Percentiles rank a stretch among this genome's conserved stretches.
These are phyloP conservation scores for Scolopax rusticola DNA, from an alignment of 2,797 vertebrate genomes.

Conservation along the genomic window DNA sequence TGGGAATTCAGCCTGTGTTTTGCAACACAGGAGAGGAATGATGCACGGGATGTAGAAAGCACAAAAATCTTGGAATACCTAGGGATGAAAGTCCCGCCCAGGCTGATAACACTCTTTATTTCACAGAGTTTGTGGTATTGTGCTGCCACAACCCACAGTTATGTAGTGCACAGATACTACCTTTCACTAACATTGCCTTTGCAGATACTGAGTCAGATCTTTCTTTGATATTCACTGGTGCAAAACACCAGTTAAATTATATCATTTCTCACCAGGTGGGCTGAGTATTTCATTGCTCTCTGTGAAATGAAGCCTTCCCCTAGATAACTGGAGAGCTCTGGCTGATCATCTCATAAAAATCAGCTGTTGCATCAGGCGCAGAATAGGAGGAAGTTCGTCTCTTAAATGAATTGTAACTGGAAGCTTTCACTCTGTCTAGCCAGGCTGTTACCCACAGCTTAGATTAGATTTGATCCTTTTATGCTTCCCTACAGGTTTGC, in stretches of 20 bases:
- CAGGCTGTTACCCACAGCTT: conserved; percentile 11
- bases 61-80: not conserved
- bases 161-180: not conserved
- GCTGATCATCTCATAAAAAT: conserved; percentile 23
- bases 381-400: conserved; percentile 19
- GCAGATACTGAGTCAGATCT: not conserved
- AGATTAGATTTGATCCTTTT: conserved; percentile 35
- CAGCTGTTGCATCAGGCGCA: not conserved
- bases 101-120: not conserved
- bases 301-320: not conserved
- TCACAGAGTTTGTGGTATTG: not conserved
- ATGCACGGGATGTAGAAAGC: fast-evolving
- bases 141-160: not conserved
- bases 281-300: not conserved
- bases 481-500: conserved; percentile 25
- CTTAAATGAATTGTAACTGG: conserved; percentile 11
- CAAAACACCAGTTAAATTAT: not conserved
- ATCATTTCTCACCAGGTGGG: not conserved
- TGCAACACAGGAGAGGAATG: not conserved
- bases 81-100: not conserved
- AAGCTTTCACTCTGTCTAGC: conserved; percentile 25
- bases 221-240: not conserved
- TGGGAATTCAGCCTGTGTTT: not conserved
- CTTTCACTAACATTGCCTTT: not conserved
- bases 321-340: not conserved